Percentiles rank a stretch among this genome's conserved stretches.
phyloP scores from a whole-genome alignment of 2,797 vertebrate species.

The Sciurus carolinensis region DNA sequence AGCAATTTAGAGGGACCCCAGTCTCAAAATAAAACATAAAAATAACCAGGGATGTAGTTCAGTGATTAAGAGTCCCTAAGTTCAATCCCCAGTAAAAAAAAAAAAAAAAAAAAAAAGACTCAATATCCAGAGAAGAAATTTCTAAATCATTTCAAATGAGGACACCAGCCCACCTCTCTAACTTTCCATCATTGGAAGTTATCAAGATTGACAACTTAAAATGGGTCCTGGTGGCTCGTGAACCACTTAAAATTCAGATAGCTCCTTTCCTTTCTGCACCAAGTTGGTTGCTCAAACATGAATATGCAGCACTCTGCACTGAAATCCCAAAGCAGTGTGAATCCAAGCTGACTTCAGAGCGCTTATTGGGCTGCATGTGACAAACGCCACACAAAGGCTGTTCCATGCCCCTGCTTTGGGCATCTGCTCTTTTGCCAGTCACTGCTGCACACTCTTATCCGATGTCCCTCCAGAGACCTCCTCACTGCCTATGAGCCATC shows the following conservation, averaged over 20 bases:
- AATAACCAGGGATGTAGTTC: no score
- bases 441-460: neutral
- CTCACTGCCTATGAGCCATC: neutral
- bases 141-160: neutral
- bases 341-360: neutral
- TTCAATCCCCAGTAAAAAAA: no score
- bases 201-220: neutral
- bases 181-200: neutral
- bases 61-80: no score
- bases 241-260: neutral
- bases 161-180: neutral
- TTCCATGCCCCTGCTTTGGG: neutral
- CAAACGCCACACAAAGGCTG: neutral
- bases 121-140: neutral
- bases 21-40: neutral
- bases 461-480: neutral
- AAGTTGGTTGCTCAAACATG: neutral
- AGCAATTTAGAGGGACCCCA: no score
- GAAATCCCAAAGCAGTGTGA: neutral
- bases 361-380: neutral
- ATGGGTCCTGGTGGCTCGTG: neutral
- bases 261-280: neutral
- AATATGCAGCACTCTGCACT: neutral
- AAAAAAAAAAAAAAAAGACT: no score
- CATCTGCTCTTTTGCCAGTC: neutral